These are phyloP conservation scores for Sepiola atlantica DNA, from an alignment of 2,888 invertebrate genomes.

Conservation along the genomic window DNA sequence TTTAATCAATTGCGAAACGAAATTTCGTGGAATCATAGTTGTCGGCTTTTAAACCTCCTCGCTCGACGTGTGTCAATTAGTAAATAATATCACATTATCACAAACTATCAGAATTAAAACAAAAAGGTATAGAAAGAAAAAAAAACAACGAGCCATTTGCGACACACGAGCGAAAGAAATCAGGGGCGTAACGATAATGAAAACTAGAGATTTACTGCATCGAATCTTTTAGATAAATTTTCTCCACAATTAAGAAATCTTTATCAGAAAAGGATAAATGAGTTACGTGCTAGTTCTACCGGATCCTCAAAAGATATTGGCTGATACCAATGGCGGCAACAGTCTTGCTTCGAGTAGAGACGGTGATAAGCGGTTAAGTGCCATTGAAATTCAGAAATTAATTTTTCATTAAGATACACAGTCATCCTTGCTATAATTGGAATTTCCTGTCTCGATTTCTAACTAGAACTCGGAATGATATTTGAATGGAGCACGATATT, in stretches of 20 bases:
- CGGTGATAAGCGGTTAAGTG: neutral
- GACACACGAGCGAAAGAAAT: neutral
- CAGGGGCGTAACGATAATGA: neutral
- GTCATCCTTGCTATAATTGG: no score
- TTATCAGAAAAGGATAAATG: neutral
- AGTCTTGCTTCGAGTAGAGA: neutral
- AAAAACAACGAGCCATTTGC: neutral
- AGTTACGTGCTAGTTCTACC: neutral
- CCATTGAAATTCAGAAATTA: neutral
- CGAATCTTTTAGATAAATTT: neutral
- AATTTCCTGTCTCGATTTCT: no score
- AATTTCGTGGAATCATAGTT: neutral
- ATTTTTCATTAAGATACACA: neutral
- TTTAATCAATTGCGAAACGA: neutral
- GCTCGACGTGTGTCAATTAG: neutral
- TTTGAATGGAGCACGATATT: no score
- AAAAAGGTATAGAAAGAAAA: neutral
- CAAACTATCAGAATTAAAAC: neutral
- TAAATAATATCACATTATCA: neutral
- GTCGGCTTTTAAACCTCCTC: neutral
- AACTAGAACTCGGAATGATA: no score
- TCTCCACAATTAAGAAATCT: neutral
- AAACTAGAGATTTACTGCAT: neutral
- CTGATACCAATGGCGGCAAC: neutral
- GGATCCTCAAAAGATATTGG: neutral